phyloP scores from a whole-genome alignment of 2,888 invertebrate genomes.

The Hoplodrina ambigua region DNA sequence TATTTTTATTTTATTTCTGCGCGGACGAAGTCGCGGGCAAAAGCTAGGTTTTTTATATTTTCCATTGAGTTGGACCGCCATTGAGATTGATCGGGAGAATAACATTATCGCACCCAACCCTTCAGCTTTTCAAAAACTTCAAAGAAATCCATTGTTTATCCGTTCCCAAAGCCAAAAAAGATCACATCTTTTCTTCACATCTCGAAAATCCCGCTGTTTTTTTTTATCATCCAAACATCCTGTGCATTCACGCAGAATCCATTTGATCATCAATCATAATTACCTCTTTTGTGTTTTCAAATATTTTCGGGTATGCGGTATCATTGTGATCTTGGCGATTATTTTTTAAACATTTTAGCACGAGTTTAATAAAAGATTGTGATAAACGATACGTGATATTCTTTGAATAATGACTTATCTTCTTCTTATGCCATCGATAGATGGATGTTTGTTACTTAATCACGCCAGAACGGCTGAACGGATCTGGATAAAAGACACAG shows the following conservation, averaged over 20 bases:
- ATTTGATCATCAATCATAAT: constrained; percentile 62
- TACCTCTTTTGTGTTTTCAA: constrained; percentile 51
- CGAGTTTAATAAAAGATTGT: constrained; percentile 24
- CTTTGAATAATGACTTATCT: constrained; percentile 13
- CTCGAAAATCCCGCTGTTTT: constrained; percentile 10
- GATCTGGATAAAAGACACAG: too few species aligned
- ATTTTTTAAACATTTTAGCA: constrained; percentile 32
- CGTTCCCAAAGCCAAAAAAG: neutral
- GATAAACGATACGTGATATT: constrained; percentile 17
- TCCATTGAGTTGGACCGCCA: too few species aligned
- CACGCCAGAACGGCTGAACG: too few species aligned
- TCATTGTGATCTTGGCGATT: constrained; percentile 9
- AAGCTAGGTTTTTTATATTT: too few species aligned
- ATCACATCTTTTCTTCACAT: neutral
- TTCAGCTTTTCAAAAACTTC: neutral
- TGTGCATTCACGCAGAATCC: constrained; percentile 41
- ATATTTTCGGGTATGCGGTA: constrained; percentile 25
- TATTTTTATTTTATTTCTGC: too few species aligned
- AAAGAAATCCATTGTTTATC: constrained; percentile 4
- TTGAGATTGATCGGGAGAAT: too few species aligned
- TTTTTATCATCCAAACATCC: constrained; percentile 39
- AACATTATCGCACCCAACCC: neutral
- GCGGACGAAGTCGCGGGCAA: too few species aligned
- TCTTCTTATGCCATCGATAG: too few species aligned
- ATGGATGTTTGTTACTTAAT: too few species aligned